A percentile compares a stretch with the other conserved stretches of the same genome.
phyloP scores from a whole-genome alignment of 2,113 vertebrate genomes.

The Nipponia nippon region DNA sequence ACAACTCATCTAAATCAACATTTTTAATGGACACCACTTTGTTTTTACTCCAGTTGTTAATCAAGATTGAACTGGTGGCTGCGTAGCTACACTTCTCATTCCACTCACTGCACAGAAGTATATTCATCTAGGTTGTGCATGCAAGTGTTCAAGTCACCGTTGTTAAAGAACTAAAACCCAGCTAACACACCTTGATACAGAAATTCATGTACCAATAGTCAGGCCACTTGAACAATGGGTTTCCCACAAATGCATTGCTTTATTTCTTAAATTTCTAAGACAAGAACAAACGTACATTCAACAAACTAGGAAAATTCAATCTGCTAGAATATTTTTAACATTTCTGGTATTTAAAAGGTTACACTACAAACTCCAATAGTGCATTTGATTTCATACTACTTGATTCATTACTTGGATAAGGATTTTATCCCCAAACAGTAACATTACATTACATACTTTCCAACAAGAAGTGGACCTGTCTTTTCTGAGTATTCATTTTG shows the following conservation, averaged over 20 bases:
- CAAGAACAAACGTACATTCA: background rate
- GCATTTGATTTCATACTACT: background rate
- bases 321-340: background rate
- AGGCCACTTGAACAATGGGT: background rate
- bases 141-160: fast-evolving
- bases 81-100: background rate
- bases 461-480: background rate
- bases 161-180: background rate
- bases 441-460: background rate
- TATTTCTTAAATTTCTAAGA: background rate
- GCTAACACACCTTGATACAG: background rate
- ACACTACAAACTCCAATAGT: background rate
- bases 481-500: background rate
- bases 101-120: background rate
- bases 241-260: background rate
- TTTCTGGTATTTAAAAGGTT: background rate
- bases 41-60: background rate
- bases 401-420: background rate
- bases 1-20: background rate
- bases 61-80: background rate
- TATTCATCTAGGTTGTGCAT: background rate
- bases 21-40: background rate
- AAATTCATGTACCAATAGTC: background rate
- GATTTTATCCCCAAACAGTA: background rate
- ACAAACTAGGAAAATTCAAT: background rate